These are phyloP conservation scores for Antheraea yamamai DNA, from an alignment of 2,888 invertebrate species.

Conservation along the genomic window DNA sequence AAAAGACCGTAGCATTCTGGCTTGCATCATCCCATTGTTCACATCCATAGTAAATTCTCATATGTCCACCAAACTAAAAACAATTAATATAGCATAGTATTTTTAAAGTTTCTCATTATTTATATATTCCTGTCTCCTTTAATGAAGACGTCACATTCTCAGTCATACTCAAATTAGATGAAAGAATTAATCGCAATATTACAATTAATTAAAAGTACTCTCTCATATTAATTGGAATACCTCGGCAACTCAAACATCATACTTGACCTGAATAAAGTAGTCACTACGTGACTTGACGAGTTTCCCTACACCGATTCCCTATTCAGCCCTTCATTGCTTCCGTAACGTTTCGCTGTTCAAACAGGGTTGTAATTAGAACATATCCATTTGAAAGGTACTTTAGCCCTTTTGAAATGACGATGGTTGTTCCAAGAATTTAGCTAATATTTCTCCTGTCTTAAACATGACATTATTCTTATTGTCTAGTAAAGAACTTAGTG, in stretches of 20 bases:
- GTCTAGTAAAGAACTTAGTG: not conserved
- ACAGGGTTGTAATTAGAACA: constrained; percentile 6
- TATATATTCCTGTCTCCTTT: not conserved
- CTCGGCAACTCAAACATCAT: constrained; percentile 18
- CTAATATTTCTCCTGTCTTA: not conserved
- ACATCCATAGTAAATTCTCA: too few species aligned
- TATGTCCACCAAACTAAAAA: too few species aligned
- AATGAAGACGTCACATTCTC: not conserved
- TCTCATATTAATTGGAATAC: not conserved
- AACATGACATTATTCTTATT: not conserved
- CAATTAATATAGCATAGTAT: too few species aligned
- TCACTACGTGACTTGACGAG: not conserved
- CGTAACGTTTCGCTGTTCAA: not conserved
- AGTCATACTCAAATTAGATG: not conserved
- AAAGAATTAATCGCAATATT: not conserved
- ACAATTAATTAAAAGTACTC: not conserved
- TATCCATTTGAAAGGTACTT: not conserved
- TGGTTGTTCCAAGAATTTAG: not conserved
- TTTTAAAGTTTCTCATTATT: too few species aligned
- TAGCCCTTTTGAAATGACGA: not conserved
- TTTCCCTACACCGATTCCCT: not conserved
- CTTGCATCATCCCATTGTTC: too few species aligned
- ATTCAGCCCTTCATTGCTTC: constrained; percentile 12
- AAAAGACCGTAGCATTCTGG: too few species aligned
- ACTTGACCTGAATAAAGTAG: constrained; percentile 10